Evolutionary conservation across 2,888 invertebrate genomes (phyloP).

Genomic region (Orthosia incerta): DNA sequence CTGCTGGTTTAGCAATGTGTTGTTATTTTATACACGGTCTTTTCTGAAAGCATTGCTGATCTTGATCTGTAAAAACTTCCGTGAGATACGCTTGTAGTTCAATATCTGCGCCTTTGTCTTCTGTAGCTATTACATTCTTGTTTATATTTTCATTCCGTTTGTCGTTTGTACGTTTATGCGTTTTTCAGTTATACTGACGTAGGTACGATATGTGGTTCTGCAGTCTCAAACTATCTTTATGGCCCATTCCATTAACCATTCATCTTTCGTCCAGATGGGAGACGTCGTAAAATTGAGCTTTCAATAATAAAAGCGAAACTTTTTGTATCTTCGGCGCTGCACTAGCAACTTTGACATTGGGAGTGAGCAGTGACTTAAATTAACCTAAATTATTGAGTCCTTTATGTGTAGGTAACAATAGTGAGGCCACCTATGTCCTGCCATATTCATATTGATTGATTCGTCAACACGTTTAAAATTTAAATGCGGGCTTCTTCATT

Average conservation of each 20-base stretch:
- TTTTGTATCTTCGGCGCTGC: slow-evolving; percentile 21
- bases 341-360: slow-evolving; percentile 38
- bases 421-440: slow-evolving; percentile 65
- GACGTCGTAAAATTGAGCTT: slow-evolving; percentile 67
- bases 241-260: slow-evolving; percentile 67
- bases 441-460: slow-evolving; percentile 81
- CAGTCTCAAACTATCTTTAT: slow-evolving; percentile 73
- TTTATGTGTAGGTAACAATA: slow-evolving; percentile 67
- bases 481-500: slow-evolving; percentile 84
- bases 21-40: slow-evolving; percentile 29
- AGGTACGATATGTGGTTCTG: slow-evolving; percentile 68
- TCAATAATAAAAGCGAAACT: slow-evolving; percentile 37
- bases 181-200: slow-evolving; percentile 53
- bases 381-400: slow-evolving; percentile 67
- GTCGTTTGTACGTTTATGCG: slow-evolving; percentile 26
- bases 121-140: slow-evolving; percentile 11
- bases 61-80: slow-evolving; percentile 37
- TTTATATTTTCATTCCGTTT: slow-evolving; percentile 34
- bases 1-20: slow-evolving; percentile 20
- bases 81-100: slow-evolving; percentile 21
- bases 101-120: slow-evolving; percentile 27
- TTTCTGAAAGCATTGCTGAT: slow-evolving; percentile 39
- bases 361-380: slow-evolving; percentile 63
- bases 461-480: slow-evolving; percentile 82
- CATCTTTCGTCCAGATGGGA: slow-evolving; percentile 65